These are phyloP conservation scores for Limenitis camilla DNA, from an alignment of 2,888 invertebrate species.

Conservation along the genomic window DNA sequence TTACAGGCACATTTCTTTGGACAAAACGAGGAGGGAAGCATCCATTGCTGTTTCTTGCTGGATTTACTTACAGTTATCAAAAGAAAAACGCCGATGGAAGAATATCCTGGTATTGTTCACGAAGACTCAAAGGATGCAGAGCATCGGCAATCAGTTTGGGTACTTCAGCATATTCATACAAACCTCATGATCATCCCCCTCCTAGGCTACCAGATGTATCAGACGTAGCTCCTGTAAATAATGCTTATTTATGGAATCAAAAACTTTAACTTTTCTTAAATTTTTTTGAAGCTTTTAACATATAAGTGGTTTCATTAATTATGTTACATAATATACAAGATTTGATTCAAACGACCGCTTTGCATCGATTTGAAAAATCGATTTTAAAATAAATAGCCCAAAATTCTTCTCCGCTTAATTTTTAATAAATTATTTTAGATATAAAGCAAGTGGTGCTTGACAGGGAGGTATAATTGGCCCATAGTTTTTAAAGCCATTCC, in stretches of 20 bases:
- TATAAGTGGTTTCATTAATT: too few species aligned
- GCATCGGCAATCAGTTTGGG: slow-evolving; percentile 59
- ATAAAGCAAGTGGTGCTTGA: too few species aligned
- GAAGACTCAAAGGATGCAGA: slow-evolving; percentile 59
- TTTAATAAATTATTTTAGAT: too few species aligned
- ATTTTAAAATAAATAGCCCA: too few species aligned
- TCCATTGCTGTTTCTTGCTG: slow-evolving; percentile 51
- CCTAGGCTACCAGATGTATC: slow-evolving; percentile 37
- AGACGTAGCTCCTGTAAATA: slow-evolving; percentile 7
- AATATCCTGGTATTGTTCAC: slow-evolving; percentile 65
- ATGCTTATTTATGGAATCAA: slow-evolving; percentile 3
- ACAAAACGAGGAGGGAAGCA: slow-evolving; percentile 63
- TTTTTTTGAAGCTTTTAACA: too few species aligned
- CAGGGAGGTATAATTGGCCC: too few species aligned
- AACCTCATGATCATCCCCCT: slow-evolving; percentile 55
- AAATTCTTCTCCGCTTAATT: too few species aligned
- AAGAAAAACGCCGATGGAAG: slow-evolving; percentile 61
- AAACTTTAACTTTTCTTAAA: too few species aligned
- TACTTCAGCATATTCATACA: slow-evolving; percentile 37
- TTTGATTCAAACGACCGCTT: too few species aligned
- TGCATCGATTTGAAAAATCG: too few species aligned
- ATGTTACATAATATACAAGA: too few species aligned
- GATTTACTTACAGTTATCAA: slow-evolving; percentile 64
- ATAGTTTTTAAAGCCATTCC: too few species aligned
- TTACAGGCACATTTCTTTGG: slow-evolving; percentile 56